Percentiles rank a stretch among this genome's conserved stretches.
Evolutionary conservation across 1,140 invertebrate species (phyloP).

Genomic region (Dryas iulia): DNA sequence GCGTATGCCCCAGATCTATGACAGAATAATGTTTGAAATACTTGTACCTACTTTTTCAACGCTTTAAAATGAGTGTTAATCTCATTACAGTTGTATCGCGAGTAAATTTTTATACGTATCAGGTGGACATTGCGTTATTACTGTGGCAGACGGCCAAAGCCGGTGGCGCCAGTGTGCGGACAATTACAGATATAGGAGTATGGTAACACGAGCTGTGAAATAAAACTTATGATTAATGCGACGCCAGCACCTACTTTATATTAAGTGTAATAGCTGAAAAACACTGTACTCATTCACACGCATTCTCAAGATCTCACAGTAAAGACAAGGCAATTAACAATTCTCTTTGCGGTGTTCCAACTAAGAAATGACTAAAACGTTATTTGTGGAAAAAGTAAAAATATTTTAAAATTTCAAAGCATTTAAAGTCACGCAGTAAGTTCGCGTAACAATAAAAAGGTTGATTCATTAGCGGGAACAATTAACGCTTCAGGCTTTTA

Average conservation of each 20-base stretch:
- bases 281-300: slow-evolving; percentile 38
- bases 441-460: slow-evolving; percentile 30
- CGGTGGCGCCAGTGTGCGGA: slow-evolving; percentile 57
- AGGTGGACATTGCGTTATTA: slow-evolving; percentile 40
- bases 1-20: slow-evolving; percentile 12
- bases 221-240: slow-evolving; percentile 61
- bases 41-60: slow-evolving; percentile 4
- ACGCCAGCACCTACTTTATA: slow-evolving; percentile 37
- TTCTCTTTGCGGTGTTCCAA: neutral
- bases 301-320: slow-evolving; percentile 26
- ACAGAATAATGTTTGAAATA: slow-evolving; percentile 14
- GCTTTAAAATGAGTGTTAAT: slow-evolving; percentile 20
- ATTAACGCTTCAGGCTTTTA: slow-evolving; percentile 44
- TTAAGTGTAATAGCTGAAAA: slow-evolving; percentile 34
- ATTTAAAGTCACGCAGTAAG: neutral
- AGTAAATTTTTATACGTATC: slow-evolving; percentile 24
- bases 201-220: slow-evolving; percentile 55
- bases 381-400: neutral
- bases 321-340: slow-evolving; percentile 7
- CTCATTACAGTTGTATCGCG: slow-evolving; percentile 8
- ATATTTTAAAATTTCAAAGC: neutral
- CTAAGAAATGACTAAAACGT: neutral
- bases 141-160: slow-evolving; percentile 63
- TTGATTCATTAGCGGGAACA: slow-evolving; percentile 43
- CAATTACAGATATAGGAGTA: slow-evolving; percentile 56